Percentiles rank a stretch among this genome's conserved stretches.
Evolutionary conservation across 2,888 invertebrate genomes (phyloP).

Genomic region (Eupithecia exiguata): DNA sequence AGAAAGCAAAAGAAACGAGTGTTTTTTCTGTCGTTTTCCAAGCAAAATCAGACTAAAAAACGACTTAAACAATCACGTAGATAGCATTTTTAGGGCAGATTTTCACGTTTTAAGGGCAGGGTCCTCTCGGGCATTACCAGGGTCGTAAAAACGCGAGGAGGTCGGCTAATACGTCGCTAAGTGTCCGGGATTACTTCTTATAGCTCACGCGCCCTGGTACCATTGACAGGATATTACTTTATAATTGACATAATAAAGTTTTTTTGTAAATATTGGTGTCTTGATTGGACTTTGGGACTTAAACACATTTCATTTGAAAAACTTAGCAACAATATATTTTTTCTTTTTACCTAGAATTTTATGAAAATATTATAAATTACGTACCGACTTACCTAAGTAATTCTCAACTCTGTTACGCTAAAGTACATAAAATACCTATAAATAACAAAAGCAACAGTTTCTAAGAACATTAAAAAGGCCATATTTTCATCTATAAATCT

Average conservation of each 20-base stretch:
- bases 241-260: neutral
- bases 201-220: conserved; percentile 26
- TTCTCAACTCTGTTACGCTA: neutral
- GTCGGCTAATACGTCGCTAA: conserved; percentile 67
- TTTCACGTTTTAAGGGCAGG: conserved; percentile 26
- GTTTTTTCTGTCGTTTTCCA: neutral
- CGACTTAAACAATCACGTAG: neutral
- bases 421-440: conserved; percentile 4
- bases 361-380: too few species aligned
- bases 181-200: conserved; percentile 49
- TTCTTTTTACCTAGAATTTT: too few species aligned
- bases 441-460: conserved; percentile 20
- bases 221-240: conserved; percentile 9
- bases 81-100: neutral
- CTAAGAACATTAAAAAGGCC: conserved; percentile 36
- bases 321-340: too few species aligned
- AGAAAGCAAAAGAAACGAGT: neutral
- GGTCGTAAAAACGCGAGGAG: conserved; percentile 63
- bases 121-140: conserved; percentile 61
- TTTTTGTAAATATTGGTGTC: too few species aligned
- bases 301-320: too few species aligned
- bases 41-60: neutral
- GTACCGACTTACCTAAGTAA: too few species aligned
- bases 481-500: conserved; percentile 45
- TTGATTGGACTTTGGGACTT: neutral